Evolutionary conservation across 2,888 invertebrate species (phyloP), one percentile per base, ranked within the genome.

Genomic region (Cheilosia grossa): DNA sequence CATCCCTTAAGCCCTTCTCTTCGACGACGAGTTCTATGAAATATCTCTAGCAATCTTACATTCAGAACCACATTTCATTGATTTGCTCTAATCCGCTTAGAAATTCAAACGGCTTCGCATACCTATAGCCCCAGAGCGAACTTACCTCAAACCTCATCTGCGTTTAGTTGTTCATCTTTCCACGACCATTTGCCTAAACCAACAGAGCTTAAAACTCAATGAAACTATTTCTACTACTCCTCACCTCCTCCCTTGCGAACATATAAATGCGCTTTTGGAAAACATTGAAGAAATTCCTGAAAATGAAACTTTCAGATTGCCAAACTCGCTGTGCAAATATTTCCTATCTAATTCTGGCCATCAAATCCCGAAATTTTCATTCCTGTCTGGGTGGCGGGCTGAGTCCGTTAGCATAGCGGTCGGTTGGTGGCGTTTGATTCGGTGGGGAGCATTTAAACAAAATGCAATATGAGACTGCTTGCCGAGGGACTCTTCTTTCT

Each of bases 311-410:
- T 79, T 73, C 72, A 73, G 51, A 72, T 72, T 61, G 24, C 44
- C 54, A 54, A 42, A 54, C 51, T 58, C 72, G 47, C 54, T 72
- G 40, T 66, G 66, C 67, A 74, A 69, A 79, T 79, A 79, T 63
- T 64, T 83, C 44, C 70, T 64, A 83, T 83, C 74, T 74, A 59
- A 64, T 70, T 54, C 53, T 61, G 61, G 64, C 74, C 74, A 70
- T 80, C 69, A 59, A 80, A 75, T 74, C 74, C 70, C 66, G 27
- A 74, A 79, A 79, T 79, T 74, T 73, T 63, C 79, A 83, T 79
- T 30, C 9, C 79, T 83, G 82, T 56, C 40, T 15, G 67, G 53
- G 44, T 24, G 30, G 44, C 33, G 54, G 69, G 69, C 63, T 73
- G 51, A 37, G 63, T 66, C 58, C 47, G 72, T 78, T 74, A 51